Evolutionary conservation across 2,113 vertebrate species (phyloP).

Genomic region (Emberiza fucata): DNA sequence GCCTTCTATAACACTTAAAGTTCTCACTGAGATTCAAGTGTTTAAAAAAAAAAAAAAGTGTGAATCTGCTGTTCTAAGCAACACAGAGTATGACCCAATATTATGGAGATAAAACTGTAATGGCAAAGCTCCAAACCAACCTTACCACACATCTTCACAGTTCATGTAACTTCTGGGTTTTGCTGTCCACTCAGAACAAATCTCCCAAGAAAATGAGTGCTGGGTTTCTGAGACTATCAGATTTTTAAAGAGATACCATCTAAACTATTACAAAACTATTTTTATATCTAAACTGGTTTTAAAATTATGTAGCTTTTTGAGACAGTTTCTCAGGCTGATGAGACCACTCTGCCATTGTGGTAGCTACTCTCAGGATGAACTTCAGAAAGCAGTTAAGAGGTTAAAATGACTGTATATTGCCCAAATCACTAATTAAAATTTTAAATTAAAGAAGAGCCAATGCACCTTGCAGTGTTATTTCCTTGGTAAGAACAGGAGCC

Average conservation of each 20-base stretch:
- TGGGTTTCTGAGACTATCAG: background rate
- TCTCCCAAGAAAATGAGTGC: background rate
- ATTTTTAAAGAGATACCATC: conserved; percentile 12
- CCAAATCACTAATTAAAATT: conserved; percentile 1
- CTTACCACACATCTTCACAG: background rate
- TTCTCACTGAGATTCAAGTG: background rate
- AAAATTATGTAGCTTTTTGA: conserved; percentile 20
- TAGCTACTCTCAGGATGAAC: conserved; percentile 2
- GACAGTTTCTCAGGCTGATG: background rate
- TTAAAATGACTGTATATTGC: background rate
- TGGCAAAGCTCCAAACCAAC: background rate
- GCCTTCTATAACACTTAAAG: background rate
- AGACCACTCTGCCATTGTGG: background rate
- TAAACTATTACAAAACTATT: background rate
- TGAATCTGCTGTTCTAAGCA: background rate
- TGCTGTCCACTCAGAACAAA: background rate
- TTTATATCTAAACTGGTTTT: background rate
- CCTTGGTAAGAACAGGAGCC: background rate
- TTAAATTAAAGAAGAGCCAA: background rate
- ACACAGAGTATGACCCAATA: background rate
- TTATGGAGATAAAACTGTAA: background rate
- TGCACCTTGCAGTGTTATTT: background rate
- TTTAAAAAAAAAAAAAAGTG: background rate
- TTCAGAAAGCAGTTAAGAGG: conserved; percentile 6
- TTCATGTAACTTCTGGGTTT: background rate